These are phyloP conservation scores for Cosmia trapezina DNA, from an alignment of 2,888 invertebrate species.

Conservation along the genomic window DNA sequence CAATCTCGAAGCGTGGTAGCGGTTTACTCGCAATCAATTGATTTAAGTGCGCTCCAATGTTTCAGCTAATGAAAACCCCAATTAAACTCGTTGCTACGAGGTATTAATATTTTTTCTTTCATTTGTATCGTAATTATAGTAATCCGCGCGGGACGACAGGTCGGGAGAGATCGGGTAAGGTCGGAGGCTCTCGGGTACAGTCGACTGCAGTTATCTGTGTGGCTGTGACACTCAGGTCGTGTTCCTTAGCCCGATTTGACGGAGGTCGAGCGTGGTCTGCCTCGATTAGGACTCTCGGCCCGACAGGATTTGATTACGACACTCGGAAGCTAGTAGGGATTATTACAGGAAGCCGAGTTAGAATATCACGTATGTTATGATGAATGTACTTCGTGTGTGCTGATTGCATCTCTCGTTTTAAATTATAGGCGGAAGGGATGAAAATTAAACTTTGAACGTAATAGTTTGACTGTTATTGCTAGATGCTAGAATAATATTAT, in stretches of 20 bases:
- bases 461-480: slow-evolving; percentile 15
- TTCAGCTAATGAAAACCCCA: slow-evolving; percentile 73
- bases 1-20: slow-evolving; percentile 76
- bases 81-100: slow-evolving; percentile 64
- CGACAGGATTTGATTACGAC: slow-evolving; percentile 83
- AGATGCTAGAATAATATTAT: neutral
- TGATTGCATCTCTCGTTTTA: slow-evolving; percentile 57
- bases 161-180: slow-evolving; percentile 41
- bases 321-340: slow-evolving; percentile 75
- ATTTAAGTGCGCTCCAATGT: slow-evolving; percentile 78
- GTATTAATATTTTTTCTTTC: slow-evolving; percentile 25
- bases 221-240: slow-evolving; percentile 78
- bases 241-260: slow-evolving; percentile 83
- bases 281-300: slow-evolving; percentile 82
- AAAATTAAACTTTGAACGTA: slow-evolving; percentile 35
- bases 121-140: slow-evolving; percentile 25
- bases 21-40: slow-evolving; percentile 80
- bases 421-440: slow-evolving; percentile 42
- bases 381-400: slow-evolving; percentile 55
- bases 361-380: slow-evolving; percentile 65
- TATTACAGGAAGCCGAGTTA: slow-evolving; percentile 64
- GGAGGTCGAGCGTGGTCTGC: slow-evolving; percentile 84
- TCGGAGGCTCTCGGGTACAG: slow-evolving; percentile 46
- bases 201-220: slow-evolving; percentile 75
- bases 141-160: slow-evolving; percentile 23